Evolutionary conservation across 2,113 vertebrate species (phyloP).

Genomic region (Tapirus terrestris): DNA sequence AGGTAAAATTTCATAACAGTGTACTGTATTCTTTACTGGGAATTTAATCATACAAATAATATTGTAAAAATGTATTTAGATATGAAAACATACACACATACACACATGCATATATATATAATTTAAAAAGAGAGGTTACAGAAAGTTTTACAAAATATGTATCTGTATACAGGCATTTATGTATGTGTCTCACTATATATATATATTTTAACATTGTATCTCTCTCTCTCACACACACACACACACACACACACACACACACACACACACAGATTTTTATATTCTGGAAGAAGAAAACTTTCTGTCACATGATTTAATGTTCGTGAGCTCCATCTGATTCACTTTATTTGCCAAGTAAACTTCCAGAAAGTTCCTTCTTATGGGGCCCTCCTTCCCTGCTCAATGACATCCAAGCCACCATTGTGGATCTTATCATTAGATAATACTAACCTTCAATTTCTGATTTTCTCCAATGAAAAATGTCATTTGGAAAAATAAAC

Average conservation of each 20-base stretch:
- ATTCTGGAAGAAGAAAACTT: neutral
- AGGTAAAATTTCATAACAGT: too few relatives aligned
- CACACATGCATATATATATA: too few relatives aligned
- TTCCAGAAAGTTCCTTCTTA: neutral
- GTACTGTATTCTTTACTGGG: too few relatives aligned
- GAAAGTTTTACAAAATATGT: too few relatives aligned
- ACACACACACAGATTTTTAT: neutral
- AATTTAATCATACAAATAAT: too few relatives aligned
- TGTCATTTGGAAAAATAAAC: neutral
- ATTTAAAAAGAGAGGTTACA: too few relatives aligned
- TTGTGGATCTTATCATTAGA: constrained; percentile 37
- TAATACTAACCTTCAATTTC: constrained; percentile 12
- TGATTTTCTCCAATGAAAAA: neutral
- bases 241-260: neutral
- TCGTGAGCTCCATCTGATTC: neutral
- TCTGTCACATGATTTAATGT: neutral
- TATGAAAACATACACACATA: neutral
- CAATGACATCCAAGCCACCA: neutral
- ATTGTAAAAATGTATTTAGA: too few relatives aligned
- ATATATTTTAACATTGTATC: neutral
- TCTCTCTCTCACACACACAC: neutral
- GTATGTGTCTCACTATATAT: neutral
- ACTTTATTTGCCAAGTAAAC: neutral
- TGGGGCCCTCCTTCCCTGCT: neutral
- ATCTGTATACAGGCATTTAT: too few relatives aligned